phyloP scores from a whole-genome alignment of 2,888 invertebrate species.

The Callyntrura sp. region DNA sequence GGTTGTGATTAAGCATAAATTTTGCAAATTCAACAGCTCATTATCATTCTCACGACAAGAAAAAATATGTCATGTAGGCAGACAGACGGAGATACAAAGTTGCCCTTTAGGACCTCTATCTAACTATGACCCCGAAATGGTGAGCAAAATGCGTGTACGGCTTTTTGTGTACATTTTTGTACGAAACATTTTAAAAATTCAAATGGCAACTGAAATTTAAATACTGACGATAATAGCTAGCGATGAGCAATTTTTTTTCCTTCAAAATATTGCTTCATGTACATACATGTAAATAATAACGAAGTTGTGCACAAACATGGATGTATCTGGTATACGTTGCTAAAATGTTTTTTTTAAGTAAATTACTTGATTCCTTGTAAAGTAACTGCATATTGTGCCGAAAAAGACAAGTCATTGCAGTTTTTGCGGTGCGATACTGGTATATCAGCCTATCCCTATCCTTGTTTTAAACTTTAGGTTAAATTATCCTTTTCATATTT shows the following conservation, averaged over 20 bases:
- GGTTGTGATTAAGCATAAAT: constrained; percentile 54
- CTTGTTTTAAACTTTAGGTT: constrained; percentile 28
- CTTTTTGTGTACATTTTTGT: neutral
- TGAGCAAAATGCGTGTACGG: neutral
- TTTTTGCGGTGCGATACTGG: constrained; percentile 69
- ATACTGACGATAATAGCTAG: neutral
- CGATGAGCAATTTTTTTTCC: neutral
- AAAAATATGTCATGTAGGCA: constrained; percentile 40
- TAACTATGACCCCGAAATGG: neutral
- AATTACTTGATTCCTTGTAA: neutral
- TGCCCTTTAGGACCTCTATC: constrained; percentile 58
- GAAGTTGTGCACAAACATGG: constrained; percentile 20
- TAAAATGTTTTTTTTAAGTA: neutral
- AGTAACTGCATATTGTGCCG: constrained; percentile 59
- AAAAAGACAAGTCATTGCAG: constrained; percentile 54
- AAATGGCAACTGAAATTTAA: constrained; percentile 2
- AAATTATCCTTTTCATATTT: constrained; percentile 14
- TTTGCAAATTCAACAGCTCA: constrained; percentile 72
- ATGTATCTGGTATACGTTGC: neutral
- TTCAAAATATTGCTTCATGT: neutral
- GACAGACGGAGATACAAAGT: constrained; percentile 23
- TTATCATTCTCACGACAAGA: constrained; percentile 68
- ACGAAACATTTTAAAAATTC: neutral
- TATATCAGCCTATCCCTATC: constrained; percentile 64
- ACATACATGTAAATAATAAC: neutral